A percentile compares a stretch with the other conserved stretches of the same genome.
phyloP scores from a whole-genome alignment of 92 coral and sea anemone genomes.

The Plumapathes pennacea region DNA sequence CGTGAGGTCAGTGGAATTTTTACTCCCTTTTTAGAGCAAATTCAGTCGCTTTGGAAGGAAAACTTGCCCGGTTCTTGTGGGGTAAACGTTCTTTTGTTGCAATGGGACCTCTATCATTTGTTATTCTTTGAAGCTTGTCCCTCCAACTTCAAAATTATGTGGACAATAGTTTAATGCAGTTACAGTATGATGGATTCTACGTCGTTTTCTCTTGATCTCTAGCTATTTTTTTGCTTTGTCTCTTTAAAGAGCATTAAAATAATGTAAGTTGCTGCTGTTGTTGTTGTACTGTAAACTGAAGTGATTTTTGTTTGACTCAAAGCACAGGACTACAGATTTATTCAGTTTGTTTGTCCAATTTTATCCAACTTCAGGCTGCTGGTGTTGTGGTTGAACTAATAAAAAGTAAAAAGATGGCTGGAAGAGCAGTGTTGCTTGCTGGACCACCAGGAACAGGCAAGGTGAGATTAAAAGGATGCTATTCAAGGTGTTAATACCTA shows the following conservation, averaged over 20 bases:
- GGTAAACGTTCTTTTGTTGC: background rate
- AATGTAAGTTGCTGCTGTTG: too few species aligned
- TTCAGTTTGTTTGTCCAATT: background rate
- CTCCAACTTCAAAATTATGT: too few species aligned
- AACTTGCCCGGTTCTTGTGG: background rate
- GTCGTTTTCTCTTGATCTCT: too few species aligned
- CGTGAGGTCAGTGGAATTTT: conserved; percentile 75
- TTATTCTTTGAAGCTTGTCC: background rate
- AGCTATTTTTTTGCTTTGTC: background rate
- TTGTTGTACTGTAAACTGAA: too few species aligned
- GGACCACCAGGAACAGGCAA: conserved; percentile 99
- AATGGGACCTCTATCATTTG: too few species aligned
- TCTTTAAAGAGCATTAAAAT: too few species aligned
- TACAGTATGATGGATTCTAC: too few species aligned
- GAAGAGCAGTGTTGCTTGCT: conserved; percentile 92
- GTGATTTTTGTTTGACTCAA: too few species aligned
- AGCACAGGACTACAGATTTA: background rate
- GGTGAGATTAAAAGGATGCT: conserved; percentile 42
- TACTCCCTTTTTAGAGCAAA: background rate
- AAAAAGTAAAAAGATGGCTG: conserved; percentile 92
- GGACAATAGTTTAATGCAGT: too few species aligned
- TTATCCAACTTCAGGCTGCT: conserved; percentile 65
- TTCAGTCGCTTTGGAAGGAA: background rate
- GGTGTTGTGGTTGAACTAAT: conserved; percentile 96
- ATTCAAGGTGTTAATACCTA: too few species aligned